A percentile compares a stretch with the other conserved stretches of the same genome.
Conservation (phyloP, 2,888 invertebrate genomes). For the Abrostola triplasia region DNA sequence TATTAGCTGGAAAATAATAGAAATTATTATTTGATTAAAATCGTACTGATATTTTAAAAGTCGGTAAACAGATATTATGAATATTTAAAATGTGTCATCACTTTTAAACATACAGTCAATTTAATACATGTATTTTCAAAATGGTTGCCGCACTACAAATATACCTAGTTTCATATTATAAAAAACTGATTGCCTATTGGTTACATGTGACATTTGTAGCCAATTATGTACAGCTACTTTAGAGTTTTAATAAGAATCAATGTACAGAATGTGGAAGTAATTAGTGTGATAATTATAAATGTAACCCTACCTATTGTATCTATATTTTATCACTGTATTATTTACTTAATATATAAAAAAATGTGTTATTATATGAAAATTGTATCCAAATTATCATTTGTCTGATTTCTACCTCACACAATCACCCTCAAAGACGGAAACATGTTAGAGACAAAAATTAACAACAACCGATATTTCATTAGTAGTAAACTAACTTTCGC, state of each 20-base stretch:
- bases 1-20: too few species aligned
- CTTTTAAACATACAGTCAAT: too few species aligned
- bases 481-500: slow-evolving; percentile 1
- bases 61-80: too few species aligned
- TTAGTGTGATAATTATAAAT: slow-evolving; percentile 51
- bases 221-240: slow-evolving; percentile 24
- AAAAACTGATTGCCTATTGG: too few species aligned
- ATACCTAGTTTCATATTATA: too few species aligned
- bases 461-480: slow-evolving; percentile 5
- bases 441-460: too few species aligned
- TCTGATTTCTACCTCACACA: slow-evolving; percentile 20
- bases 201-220: slow-evolving; percentile 1
- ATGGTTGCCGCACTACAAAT: too few species aligned
- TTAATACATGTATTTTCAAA: too few species aligned
- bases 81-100: too few species aligned
- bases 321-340: slow-evolving; percentile 47
- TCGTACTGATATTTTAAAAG: too few species aligned
- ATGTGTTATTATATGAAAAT: slow-evolving; percentile 47
- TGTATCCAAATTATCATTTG: slow-evolving; percentile 33
- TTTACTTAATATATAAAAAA: slow-evolving; percentile 39
- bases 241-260: slow-evolving; percentile 33
- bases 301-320: slow-evolving; percentile 40
- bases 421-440: too few species aligned
- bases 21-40: too few species aligned
- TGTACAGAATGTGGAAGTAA: slow-evolving; percentile 51